phyloP scores from a whole-genome alignment of 2,888 invertebrate genomes.

The Rhorus exstirpatorius region DNA sequence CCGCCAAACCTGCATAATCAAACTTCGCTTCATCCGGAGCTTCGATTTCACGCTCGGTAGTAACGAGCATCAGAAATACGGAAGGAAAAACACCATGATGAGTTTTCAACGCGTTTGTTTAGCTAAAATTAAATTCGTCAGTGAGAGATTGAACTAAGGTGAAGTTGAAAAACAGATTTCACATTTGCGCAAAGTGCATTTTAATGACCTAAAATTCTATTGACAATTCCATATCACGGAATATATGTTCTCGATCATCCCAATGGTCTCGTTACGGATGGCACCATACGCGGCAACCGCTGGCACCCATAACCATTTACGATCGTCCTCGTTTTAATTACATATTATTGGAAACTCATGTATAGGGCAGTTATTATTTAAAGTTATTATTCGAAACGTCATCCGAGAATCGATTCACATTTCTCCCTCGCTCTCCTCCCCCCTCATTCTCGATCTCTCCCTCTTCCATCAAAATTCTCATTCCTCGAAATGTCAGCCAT shows the following conservation, averaged over 20 bases:
- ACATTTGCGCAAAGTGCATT: too few relatives aligned
- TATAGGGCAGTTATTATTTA: conserved; percentile 33
- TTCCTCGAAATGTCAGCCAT: not conserved
- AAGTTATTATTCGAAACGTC: conserved; percentile 38
- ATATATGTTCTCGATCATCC: too few relatives aligned
- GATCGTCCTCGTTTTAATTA: conserved; percentile 31
- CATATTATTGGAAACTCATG: conserved; percentile 53
- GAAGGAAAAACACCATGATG: too few relatives aligned
- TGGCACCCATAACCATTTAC: not conserved
- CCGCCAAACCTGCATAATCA: not conserved
- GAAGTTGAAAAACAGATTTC: too few relatives aligned
- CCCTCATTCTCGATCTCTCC: not conserved
- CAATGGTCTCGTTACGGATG: too few relatives aligned
- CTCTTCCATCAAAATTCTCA: conserved; percentile 10
- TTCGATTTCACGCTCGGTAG: not conserved
- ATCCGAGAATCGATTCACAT: not conserved
- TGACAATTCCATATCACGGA: too few relatives aligned
- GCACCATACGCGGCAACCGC: not conserved
- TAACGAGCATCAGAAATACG: not conserved
- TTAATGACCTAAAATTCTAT: too few relatives aligned
- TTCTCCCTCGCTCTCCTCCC: not conserved
- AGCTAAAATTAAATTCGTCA: too few relatives aligned
- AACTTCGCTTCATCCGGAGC: not conserved
- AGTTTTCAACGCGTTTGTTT: too few relatives aligned
- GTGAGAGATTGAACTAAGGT: too few relatives aligned